Evolutionary conservation across 2,113 vertebrate species (phyloP).

Genomic region (Zootoca vivipara): DNA sequence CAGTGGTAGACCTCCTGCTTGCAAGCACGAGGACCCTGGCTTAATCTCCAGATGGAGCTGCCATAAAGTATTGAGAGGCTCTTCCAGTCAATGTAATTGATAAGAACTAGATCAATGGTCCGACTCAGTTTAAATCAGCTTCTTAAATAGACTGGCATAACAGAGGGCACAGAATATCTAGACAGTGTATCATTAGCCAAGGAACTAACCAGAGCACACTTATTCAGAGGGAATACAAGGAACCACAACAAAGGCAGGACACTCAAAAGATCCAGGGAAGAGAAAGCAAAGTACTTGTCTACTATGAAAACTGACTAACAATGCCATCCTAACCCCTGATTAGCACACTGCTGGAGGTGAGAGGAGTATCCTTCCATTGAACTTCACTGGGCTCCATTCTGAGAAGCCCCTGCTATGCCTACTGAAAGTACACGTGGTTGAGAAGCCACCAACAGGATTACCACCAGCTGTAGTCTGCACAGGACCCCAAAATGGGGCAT

Average conservation of each 20-base stretch:
- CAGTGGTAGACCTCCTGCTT: not conserved
- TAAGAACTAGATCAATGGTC: not conserved
- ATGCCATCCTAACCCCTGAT: too few species aligned
- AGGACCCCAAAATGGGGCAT: too few species aligned
- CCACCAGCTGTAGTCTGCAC: too few species aligned
- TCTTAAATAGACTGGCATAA: not conserved
- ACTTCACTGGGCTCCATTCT: too few species aligned
- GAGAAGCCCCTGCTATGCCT: too few species aligned
- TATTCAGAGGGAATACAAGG: not conserved
- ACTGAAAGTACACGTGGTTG: too few species aligned
- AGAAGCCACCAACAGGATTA: too few species aligned
- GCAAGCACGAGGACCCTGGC: not conserved
- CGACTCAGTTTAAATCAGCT: not conserved
- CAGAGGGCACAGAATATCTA: not conserved
- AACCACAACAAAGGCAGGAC: not conserved
- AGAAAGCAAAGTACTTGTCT: not conserved
- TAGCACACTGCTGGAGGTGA: too few species aligned
- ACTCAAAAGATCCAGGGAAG: not conserved
- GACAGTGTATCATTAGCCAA: not conserved
- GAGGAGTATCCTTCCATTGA: too few species aligned
- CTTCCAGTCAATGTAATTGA: not conserved
- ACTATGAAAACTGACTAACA: not conserved
- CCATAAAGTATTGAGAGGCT: not conserved
- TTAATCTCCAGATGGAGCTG: not conserved
- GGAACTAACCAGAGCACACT: not conserved